Evolutionary conservation across 1,140 invertebrate genomes (phyloP).

Genomic region (Paraescarpia echinospica): DNA sequence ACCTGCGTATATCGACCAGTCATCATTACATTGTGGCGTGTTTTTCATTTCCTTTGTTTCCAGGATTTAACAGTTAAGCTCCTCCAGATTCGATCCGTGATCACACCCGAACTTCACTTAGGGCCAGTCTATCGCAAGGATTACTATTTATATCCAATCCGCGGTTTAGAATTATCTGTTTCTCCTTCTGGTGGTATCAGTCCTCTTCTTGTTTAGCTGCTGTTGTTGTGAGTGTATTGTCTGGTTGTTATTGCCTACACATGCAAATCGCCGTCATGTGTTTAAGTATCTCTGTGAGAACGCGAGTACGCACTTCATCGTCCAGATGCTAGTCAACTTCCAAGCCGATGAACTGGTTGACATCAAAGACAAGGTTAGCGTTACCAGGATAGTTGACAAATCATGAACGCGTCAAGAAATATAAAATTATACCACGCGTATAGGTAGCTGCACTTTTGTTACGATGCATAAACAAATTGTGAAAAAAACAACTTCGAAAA

Average conservation of each 20-base stretch:
- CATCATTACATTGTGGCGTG: not conserved
- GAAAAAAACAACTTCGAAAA: not conserved
- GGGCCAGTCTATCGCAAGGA: too few species aligned
- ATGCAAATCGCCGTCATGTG: conserved; percentile 26
- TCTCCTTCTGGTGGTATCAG: not conserved
- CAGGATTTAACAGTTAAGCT: not conserved
- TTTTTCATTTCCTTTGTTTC: not conserved
- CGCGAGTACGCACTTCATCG: conserved; percentile 8
- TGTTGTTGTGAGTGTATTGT: too few species aligned
- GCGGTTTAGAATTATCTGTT: not conserved
- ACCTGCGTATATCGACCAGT: too few species aligned
- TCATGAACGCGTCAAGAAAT: too few species aligned
- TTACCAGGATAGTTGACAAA: conserved; percentile 31
- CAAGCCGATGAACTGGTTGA: conserved; percentile 32
- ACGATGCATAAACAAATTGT: not conserved
- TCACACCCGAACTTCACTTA: not conserved
- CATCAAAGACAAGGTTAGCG: conserved; percentile 31
- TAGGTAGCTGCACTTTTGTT: too few species aligned
- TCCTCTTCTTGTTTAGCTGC: not conserved
- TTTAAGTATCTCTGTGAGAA: conserved; percentile 30
- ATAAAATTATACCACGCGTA: not conserved
- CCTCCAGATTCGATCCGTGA: not conserved
- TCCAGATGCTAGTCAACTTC: conserved; percentile 34
- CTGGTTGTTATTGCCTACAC: not conserved
- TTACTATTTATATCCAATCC: not conserved